Evolutionary conservation across 2,797 vertebrate species (phyloP), one percentile per base, ranked within the genome.

Genomic region (Malurus leucopterus): DNA sequence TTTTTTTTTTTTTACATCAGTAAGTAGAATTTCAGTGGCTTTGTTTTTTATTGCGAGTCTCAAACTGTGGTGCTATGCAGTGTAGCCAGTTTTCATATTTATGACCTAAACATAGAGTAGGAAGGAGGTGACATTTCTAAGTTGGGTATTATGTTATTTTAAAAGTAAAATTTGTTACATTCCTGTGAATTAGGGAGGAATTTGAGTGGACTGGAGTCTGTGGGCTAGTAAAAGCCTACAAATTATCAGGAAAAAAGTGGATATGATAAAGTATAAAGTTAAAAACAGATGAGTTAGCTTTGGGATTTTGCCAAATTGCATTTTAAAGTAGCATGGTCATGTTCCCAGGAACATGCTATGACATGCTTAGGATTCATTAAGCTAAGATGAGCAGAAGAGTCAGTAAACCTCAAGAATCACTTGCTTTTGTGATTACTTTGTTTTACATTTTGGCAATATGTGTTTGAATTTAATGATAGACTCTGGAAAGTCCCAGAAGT

Each of bases 361-460:
- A 64, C 89, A 64, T 54, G 91, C 36, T 53, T 57, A 50, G 75
- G 32, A 40, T 44, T 87, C 55, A 30, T 84, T 78, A 78, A 64
- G 47, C 38, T 73, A 22, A 49, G 75, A 90, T 59, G 73, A 78
- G 63, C 70, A 65, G 43, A 41, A 77, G 50, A 86, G 76, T 47
- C 10, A 4, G 79, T 81, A 80, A 90, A 47, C 80, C 53, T 93
- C 44, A 67, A 50, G 36, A 88, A 54, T 19, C 83, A 44, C 47
- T 93, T 81, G 63, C 79, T 81, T 92, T 55, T 84, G 73, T 75
- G 84, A 72, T 86, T 80, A 20, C 49, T 54, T 21, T 67, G 29
- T 62, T 92, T 81, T 85, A 62, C 65, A 15, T 90, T 89, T 92
- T 92, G 82, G 76, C 67, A 69, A 11, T 90, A 53, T 32, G 3